A percentile compares a stretch with the other conserved stretches of the same genome.
These are phyloP conservation scores for Helicolenus hilgendorfi DNA, from an alignment of 2,797 vertebrate genomes.

Conservation along the genomic window DNA sequence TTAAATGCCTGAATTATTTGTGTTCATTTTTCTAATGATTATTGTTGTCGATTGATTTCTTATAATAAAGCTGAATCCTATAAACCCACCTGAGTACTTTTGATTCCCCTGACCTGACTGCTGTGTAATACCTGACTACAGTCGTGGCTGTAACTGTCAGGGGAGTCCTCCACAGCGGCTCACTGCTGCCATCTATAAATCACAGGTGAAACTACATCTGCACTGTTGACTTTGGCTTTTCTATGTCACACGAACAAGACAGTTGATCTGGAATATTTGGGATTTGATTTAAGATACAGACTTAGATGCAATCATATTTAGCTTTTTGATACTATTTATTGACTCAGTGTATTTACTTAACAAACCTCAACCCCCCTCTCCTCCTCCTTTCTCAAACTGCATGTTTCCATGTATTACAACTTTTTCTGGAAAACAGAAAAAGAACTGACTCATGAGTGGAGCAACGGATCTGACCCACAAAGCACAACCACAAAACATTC, in stretches of 20 bases:
- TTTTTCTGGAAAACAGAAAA: slow-evolving; percentile 75
- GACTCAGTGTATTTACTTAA: slow-evolving; percentile 72
- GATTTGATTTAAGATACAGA: slow-evolving; percentile 70
- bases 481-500: slow-evolving; percentile 75
- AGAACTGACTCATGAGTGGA: slow-evolving; percentile 78
- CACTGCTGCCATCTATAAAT: slow-evolving; percentile 95
- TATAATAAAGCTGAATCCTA: not conserved
- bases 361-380: slow-evolving; percentile 50
- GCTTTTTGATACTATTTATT: slow-evolving; percentile 76
- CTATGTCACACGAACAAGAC: slow-evolving; percentile 11
- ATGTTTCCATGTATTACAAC: slow-evolving; percentile 77
- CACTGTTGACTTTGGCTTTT: slow-evolving; percentile 42
- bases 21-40: accelerated
- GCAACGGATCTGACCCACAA: slow-evolving; percentile 79
- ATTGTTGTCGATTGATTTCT: not conserved
- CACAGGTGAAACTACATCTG: slow-evolving; percentile 60
- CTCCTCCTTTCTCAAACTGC: slow-evolving; percentile 55
- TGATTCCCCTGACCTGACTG: not conserved
- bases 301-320: slow-evolving; percentile 69
- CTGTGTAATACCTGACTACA: not conserved
- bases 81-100: not conserved
- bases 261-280: slow-evolving; percentile 61
- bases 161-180: slow-evolving; percentile 77
- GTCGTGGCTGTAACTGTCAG: not conserved
- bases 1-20: not conserved